Conservation (phyloP, 2,113 vertebrate genomes). For the Cyprinus carpio region DNA sequence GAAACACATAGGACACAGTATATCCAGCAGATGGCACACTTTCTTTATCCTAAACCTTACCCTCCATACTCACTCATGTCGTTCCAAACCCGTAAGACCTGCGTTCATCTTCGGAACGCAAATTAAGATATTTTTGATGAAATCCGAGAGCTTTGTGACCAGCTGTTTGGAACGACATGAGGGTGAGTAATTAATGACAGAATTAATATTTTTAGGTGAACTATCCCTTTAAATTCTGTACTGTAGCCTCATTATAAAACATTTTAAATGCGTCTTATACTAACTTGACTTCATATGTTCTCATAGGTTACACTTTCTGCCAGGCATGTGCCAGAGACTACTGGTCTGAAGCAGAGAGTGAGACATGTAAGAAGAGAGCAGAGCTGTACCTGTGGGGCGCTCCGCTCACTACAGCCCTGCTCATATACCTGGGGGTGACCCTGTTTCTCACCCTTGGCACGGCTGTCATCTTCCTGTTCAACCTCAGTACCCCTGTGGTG, state of each 20-base stretch:
- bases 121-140: too few relatives aligned
- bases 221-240: neutral
- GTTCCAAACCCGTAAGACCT: too few relatives aligned
- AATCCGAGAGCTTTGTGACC: too few relatives aligned
- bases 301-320: slow-evolving; percentile 73
- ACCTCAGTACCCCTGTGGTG: slow-evolving; percentile 77
- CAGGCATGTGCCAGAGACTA: slow-evolving; percentile 66
- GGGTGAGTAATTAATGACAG: neutral
- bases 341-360: slow-evolving; percentile 74
- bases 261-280: neutral
- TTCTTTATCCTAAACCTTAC: too few relatives aligned
- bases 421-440: slow-evolving; percentile 69
- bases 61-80: neutral
- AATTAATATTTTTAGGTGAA: neutral
- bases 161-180: neutral
- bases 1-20: neutral
- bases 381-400: slow-evolving; percentile 73
- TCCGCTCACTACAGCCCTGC: slow-evolving; percentile 65
- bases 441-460: slow-evolving; percentile 72
- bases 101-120: too few relatives aligned
- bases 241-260: neutral
- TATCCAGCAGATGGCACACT: slow-evolving; percentile 59
- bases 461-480: slow-evolving; percentile 69
- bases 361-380: slow-evolving; percentile 67
- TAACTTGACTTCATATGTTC: neutral